Evolutionary conservation across 2,888 invertebrate genomes (phyloP).

Genomic region (Cabera pusaria): DNA sequence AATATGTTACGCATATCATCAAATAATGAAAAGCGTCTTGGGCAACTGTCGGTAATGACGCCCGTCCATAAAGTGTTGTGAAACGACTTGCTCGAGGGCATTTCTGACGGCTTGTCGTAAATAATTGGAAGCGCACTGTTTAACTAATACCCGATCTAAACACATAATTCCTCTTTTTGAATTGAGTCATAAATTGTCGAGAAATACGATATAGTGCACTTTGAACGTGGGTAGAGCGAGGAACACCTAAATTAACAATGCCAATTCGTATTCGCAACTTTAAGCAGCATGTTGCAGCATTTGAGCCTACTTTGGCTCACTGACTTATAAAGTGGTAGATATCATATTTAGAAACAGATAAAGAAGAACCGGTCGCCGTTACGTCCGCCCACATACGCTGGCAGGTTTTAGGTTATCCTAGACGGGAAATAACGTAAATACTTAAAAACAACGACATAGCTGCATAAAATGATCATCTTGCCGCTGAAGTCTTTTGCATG

Average conservation of each 20-base stretch:
- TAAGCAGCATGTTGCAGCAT: conserved; percentile 12
- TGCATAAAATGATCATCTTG: too few relatives aligned
- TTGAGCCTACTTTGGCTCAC: conserved; percentile 1
- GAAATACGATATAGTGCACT: conserved; percentile 27
- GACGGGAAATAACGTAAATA: conserved; percentile 6
- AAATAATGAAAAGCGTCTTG: conserved; percentile 56
- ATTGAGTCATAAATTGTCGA: conserved; percentile 66
- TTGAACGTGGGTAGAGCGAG: conserved; percentile 46
- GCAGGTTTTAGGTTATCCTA: not conserved
- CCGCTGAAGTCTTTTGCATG: too few relatives aligned
- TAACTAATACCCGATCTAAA: conserved; percentile 66
- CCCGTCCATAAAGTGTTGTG: conserved; percentile 55
- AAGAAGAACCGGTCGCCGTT: conserved; percentile 10
- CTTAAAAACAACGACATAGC: too few relatives aligned
- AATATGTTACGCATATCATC: conserved; percentile 39
- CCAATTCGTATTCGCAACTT: conserved; percentile 19
- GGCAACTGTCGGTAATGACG: conserved; percentile 52
- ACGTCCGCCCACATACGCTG: conserved; percentile 18
- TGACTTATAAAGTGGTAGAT: conserved; percentile 4
- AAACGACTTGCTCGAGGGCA: conserved; percentile 52
- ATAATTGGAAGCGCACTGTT: conserved; percentile 72
- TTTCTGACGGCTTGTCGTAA: conserved; percentile 53
- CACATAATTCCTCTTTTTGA: conserved; percentile 62
- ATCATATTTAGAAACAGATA: conserved; percentile 3
- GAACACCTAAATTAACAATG: conserved; percentile 25